Conservation (phyloP, 1,140 invertebrate species). For the Drosophila seguyi region DNA sequence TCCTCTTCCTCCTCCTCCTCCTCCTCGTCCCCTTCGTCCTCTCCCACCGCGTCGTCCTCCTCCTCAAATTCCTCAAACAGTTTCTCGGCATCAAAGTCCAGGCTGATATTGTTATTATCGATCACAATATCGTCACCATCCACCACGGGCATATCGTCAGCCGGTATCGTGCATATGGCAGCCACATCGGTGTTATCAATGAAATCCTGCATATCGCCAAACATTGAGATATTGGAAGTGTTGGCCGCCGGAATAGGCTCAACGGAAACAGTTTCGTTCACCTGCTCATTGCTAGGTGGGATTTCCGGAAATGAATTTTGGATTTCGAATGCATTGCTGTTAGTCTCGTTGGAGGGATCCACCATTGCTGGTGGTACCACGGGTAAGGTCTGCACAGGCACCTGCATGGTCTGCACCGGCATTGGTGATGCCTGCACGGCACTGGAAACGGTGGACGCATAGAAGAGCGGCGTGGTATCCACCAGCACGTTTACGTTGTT, state of each 20-base stretch:
- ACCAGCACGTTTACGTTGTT: slow-evolving; percentile 59
- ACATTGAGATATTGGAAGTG: slow-evolving; percentile 41
- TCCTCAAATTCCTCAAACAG: slow-evolving; percentile 79
- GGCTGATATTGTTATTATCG: slow-evolving; percentile 75
- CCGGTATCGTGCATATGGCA: slow-evolving; percentile 72
- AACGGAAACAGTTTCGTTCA: slow-evolving; percentile 1
- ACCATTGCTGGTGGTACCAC: not conserved
- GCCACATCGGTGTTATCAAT: slow-evolving; percentile 74
- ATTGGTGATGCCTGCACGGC: not conserved
- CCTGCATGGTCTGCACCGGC: not conserved
- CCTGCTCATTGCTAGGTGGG: slow-evolving; percentile 3
- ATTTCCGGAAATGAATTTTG: slow-evolving; percentile 46
- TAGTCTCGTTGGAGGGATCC: not conserved
- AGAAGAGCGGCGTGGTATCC: slow-evolving; percentile 65
- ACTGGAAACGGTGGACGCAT: slow-evolving; percentile 21
- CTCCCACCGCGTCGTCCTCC: slow-evolving; percentile 55
- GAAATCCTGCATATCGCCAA: slow-evolving; percentile 76
- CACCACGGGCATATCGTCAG: slow-evolving; percentile 71
- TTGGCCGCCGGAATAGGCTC: slow-evolving; percentile 17
- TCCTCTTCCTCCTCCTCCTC: slow-evolving; percentile 53
- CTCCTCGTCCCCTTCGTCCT: slow-evolving; percentile 9
- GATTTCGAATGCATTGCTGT: slow-evolving; percentile 31
- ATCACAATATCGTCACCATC: slow-evolving; percentile 76
- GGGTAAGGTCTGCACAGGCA: not conserved
- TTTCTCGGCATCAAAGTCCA: slow-evolving; percentile 79